Base-by-base conservation (phyloP, 1,140 invertebrate genomes). In the Scaptodrosophila lebanonensis region DNA sequence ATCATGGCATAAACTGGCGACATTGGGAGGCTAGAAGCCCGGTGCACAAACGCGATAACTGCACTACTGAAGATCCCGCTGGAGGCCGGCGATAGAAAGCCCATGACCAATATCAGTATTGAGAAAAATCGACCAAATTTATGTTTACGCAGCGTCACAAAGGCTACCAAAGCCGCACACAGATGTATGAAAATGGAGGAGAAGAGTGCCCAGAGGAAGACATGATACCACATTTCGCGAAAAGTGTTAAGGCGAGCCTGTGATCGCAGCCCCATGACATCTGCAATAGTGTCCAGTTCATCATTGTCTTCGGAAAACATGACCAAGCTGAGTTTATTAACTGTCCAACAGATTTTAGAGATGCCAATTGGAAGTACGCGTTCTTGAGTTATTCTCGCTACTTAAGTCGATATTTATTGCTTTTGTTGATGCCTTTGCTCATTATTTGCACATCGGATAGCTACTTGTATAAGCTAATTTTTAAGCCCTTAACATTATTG, bases 221-320 rank as follows among this genome's bases (percentile, higher is more conserved):
- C 93, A 75, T 96, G 93, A 87, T 97, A 98, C 96, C 96, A 98
- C 93, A 98, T 98, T 88, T 97, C 96, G 89, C 91, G 87, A 89
- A 93, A 92, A 29, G 90, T 91, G 83, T 91, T 89, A 38, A 92
- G 88, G 2, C 61, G 65, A 69, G 91, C 89, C 44, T 89, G 88
- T 42, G 89, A 88, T 65, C 90, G 90, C 43, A 92, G 87, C 60
- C 88, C 89, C 76, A 92, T 88, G 77, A 92, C 91, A 84, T 91
- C 88, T 57, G 89, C 89, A 67, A 91, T 89, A 43, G 90, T 91
- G 87, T 92, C 91, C 84, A 92, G 87, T 83, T 91, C 90, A 60
- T 89, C 89, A 33, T 89, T 64, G 35, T 86, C 84, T 17, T 90
- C 89, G 32, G 89, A 89, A 83, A 90, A 89, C 89, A 91, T 90